Base-by-base conservation (phyloP, 2,113 vertebrate species). In the Heterotis niloticus region DNA sequence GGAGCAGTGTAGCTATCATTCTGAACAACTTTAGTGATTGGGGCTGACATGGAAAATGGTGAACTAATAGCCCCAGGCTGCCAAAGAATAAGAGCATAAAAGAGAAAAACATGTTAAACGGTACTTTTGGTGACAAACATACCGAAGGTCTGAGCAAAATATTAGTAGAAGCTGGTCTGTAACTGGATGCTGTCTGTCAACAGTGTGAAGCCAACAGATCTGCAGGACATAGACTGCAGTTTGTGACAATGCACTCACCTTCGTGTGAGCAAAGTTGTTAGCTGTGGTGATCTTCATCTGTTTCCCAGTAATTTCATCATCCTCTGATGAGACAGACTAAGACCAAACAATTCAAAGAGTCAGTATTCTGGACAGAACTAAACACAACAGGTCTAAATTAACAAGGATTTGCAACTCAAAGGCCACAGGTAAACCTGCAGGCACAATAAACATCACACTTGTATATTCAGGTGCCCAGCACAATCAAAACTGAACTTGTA, bases 1-100 rank as follows among this genome's bases (percentile, higher is more conserved):
- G 93, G 94, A 60, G 96, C 96, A 0, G 95, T 94, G 87, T 99
- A 98, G 0, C 94, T 87, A 81, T 99, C 98, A 0, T 99, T 99
- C 91, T 97, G 96, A 77, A 99, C 96, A 87, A 99, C 98, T 89
- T 99, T 99, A 81, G 98, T 99, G 83, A 99, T 93, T 0, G 97
- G 95, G 68, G 92, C 88, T 18, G 94, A 93, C 85, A 96, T 80
- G 54, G 95, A 94, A 79, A 97, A 94, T 29, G 91, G 86, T 5
- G 91, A 93, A 79, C 91, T 90, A 57, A 84, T 85, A 74, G 92
- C 34, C 52, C 94, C 93, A 5, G 92, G 70, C 96, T 98, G 84
- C 0, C 81, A 64, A 59, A 12, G 66, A 64, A 67, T 29, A 14
- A 4, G 44, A 18, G 23, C 26, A 12, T 52, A n/a, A 34, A 60